phyloP scores from a whole-genome alignment of 2,888 invertebrate species.

The Chloroclysta siterata region DNA sequence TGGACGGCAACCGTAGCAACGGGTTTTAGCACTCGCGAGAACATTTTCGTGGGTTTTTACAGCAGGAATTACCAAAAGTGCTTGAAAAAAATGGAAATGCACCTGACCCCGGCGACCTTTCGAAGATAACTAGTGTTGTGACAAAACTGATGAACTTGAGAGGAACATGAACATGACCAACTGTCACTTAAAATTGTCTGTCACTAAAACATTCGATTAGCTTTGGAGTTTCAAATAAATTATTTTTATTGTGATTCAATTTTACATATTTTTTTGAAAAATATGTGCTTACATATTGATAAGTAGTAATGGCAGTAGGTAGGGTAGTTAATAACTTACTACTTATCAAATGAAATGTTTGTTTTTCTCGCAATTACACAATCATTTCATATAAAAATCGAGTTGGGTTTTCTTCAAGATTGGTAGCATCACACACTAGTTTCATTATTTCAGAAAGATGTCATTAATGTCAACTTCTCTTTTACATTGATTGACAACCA shows the following conservation, averaged over 20 bases:
- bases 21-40: conserved; percentile 87
- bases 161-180: conserved; percentile 15
- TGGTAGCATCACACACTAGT: no score
- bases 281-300: no score
- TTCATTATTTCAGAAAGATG: no score
- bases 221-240: not conserved
- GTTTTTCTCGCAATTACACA: no score
- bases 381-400: not conserved
- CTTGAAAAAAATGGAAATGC: conserved; percentile 39
- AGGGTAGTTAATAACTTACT: no score
- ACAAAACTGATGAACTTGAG: not conserved
- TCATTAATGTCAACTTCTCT: no score
- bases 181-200: conserved; percentile 18
- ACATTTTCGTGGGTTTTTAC: conserved; percentile 75
- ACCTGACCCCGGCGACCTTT: conserved; percentile 71
- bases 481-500: no score
- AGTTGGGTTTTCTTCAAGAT: not conserved
- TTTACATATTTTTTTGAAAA: no score
- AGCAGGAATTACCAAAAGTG: conserved; percentile 38
- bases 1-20: conserved; percentile 72
- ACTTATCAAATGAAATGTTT: no score
- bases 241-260: no score
- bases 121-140: conserved; percentile 46
- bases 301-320: no score
- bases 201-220: not conserved